Base-by-base conservation (phyloP, 2,797 vertebrate species). In the Sebastes cheni region DNA sequence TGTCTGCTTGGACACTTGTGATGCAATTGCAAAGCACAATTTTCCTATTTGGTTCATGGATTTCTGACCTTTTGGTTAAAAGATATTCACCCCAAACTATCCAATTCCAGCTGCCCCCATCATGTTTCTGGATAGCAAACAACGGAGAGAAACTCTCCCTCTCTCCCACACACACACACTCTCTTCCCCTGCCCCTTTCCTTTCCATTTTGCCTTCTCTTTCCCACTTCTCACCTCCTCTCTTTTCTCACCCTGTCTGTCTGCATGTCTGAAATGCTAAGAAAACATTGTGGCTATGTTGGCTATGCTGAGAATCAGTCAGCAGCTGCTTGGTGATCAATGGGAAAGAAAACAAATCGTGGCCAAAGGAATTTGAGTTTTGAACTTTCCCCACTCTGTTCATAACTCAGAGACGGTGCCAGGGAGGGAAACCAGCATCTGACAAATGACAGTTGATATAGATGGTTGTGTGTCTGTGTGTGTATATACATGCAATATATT, bases 281-380 rank as follows among this genome's bases (percentile, higher is more conserved):
- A 93, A 93, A 95, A 95, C 93, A 95, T 81, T 92, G 91, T 77
- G 88, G 90, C 90, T 86, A 87, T 93, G 92, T 93, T 77, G 92
- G 83, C 91, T 89, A 85, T 90, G 89, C 88, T 93, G 87, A 92
- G 93, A 92, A 94, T 96, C 92, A 89, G 88, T 94, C 93, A 91
- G 89, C 92, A 77, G 86, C 91, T 83, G 83, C 86, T 89, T 84
- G 85, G 78, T 94, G 93, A 96, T 95, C 94, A 94, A 93, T 95
- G 93, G 88, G 88, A 95, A 95, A 90, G 89, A 95, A 94, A 95
- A 95, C 93, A 95, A 95, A 93, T 91, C 68, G 60, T 71, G 71
- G 88, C 92, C 88, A 89, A 82, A 94, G 86, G 94, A 95, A 95
- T 94, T 88, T 89, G 75, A 80, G 80, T 87, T 91, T 91, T 88